Percentiles rank a stretch among this genome's conserved stretches.
Conservation (phyloP, 2,888 invertebrate species). For the Dryomyza anilis region DNA sequence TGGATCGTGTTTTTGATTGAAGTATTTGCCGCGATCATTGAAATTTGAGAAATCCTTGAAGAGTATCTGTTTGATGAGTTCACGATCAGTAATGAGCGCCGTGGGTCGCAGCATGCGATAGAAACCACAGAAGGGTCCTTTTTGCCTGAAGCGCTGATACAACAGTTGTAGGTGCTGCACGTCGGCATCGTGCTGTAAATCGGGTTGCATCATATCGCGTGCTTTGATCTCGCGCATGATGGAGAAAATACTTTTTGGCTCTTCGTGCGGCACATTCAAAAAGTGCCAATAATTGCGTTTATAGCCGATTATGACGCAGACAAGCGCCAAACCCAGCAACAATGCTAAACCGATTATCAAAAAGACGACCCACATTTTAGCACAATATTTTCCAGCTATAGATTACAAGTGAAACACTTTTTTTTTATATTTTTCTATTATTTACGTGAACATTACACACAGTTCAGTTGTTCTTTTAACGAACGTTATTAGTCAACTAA, state of each 20-base stretch:
- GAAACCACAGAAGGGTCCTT: conserved; percentile 54
- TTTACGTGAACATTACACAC: not conserved
- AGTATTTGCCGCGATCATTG: conserved; percentile 56
- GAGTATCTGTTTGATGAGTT: conserved; percentile 54
- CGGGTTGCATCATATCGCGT: too few species aligned
- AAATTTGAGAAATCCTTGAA: conserved; percentile 58
- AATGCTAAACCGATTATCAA: conserved; percentile 47
- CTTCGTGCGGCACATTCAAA: conserved; percentile 50
- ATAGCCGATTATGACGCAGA: conserved; percentile 43
- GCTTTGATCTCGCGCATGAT: conserved; percentile 41
- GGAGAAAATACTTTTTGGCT: conserved; percentile 47
- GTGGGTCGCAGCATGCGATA: conserved; percentile 51
- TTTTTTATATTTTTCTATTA: conserved; percentile 8
- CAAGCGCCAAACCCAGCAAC: conserved; percentile 40
- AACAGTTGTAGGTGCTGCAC: conserved; percentile 43
- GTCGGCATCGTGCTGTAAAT: conserved; percentile 33
- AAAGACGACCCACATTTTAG: conserved; percentile 50
- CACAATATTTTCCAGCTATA: conserved; percentile 27
- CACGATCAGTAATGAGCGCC: conserved; percentile 51
- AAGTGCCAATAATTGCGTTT: conserved; percentile 53
- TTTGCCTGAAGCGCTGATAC: conserved; percentile 51
- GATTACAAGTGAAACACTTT: conserved; percentile 40
- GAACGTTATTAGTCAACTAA: not conserved
- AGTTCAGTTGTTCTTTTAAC: not conserved
- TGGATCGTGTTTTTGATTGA: conserved; percentile 58